Evolutionary conservation across 2,113 vertebrate genomes (phyloP), one percentile per base, ranked within the genome.

Genomic region (Fukomys damarensis): DNA sequence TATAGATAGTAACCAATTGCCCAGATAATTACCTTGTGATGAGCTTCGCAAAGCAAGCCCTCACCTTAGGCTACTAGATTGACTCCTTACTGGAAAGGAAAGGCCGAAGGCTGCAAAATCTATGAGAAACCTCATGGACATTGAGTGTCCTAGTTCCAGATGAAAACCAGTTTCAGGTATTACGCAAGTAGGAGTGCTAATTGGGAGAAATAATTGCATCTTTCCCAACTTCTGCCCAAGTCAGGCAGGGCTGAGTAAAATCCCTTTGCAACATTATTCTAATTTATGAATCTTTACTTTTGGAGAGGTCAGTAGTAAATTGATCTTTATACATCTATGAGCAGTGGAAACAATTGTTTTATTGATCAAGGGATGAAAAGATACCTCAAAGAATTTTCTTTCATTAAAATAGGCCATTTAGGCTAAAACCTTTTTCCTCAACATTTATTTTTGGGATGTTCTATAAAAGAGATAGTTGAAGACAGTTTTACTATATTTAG

Each of bases 161-260:
- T 56, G 93, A 92, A 96, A 96, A 96, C 89, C 3, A 4, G 89
- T 88, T 97, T 93, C 61, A 58, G 58, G 41, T 81, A 88, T 96
- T 72, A 92, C 89, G 94, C 41, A 96, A 97, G 61, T 63, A 43
- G 76, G 76, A 59, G 35, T 30, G 52, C 76, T 96, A 94, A 96
- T 63, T 95, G 89, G 70, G 93, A 87, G 68, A 93, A 94, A 41
- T 96, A 95, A 97, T 96, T 82, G 59, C 10, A 46, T 68, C 94
- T 94, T 95, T 89, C 63, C 76, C 5, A 61, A 84, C 80, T 46
- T 76, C 41, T 84, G 54, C 72, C 17, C 46, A 95, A 83, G 19
- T 63, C 54, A 85, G 92, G 61, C 41, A 63, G 56, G 30, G 46
- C 52, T 93, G 70, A 54, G 22, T 41, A 92, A 70, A 32, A 72